Evolutionary conservation across 92 coral and sea anemone species (phyloP).

Genomic region (Nematostella vectensis): DNA sequence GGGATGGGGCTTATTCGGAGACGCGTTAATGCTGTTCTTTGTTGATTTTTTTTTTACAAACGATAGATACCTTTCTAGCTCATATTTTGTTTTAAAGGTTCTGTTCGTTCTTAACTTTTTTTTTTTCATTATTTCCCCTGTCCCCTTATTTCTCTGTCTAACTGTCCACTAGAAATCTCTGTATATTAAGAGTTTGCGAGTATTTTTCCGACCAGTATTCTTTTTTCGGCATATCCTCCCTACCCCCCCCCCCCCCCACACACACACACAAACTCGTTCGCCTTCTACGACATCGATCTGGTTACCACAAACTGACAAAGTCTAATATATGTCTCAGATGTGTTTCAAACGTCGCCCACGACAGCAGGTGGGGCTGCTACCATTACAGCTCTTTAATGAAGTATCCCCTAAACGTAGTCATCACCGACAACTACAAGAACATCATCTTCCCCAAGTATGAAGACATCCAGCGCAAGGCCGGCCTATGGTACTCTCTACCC

Average conservation of each 20-base stretch:
- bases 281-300: too few species aligned
- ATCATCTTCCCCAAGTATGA: conserved; percentile 15
- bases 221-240: neutral
- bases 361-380: conserved; percentile 28
- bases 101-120: neutral
- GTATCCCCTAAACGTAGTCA: conserved; percentile 17
- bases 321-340: too few species aligned
- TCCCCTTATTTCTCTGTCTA: neutral
- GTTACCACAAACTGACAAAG: too few species aligned
- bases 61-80: neutral
- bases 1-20: neutral
- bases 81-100: neutral
- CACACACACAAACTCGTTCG: too few species aligned
- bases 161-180: neutral
- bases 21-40: neutral
- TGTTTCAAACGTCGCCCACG: conserved; percentile 13
- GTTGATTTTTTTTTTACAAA: neutral
- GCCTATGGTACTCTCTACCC: conserved; percentile 27
- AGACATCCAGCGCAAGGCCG: conserved; percentile 19
- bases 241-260: too few species aligned
- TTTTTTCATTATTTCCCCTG: neutral
- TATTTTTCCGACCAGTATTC: neutral
- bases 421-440: conserved; percentile 19
- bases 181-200: neutral
- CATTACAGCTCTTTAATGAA: neutral